Evolutionary conservation across 1,140 invertebrate genomes (phyloP).

Genomic region (Drosophila subpulchrella): DNA sequence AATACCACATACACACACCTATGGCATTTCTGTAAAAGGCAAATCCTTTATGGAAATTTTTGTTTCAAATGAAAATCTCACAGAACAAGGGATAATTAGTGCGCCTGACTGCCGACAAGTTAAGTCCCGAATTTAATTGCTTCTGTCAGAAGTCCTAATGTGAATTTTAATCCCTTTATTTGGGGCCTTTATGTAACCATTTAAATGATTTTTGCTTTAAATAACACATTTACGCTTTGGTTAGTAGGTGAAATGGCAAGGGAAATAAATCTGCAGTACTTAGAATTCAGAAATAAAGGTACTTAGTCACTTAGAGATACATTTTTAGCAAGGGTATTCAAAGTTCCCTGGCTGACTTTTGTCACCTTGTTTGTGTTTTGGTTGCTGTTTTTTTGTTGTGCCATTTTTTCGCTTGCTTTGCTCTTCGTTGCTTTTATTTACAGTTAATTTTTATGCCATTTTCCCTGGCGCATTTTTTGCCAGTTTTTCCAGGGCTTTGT

Average conservation of each 20-base stretch:
- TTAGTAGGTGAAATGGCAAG: too few species aligned
- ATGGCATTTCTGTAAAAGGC: neutral
- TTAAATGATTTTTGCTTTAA: neutral
- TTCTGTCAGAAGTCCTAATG: neutral
- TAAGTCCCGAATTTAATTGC: slow-evolving; percentile 1
- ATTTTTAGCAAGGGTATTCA: neutral
- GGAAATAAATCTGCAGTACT: too few species aligned
- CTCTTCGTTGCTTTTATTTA: slow-evolving; percentile 54
- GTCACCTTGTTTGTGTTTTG: slow-evolving; percentile 18
- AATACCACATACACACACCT: too few species aligned
- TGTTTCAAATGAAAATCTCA: neutral
- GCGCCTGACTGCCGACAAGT: neutral
- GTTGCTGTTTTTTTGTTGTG: slow-evolving; percentile 11
- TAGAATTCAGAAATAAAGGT: neutral
- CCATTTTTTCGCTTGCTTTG: slow-evolving; percentile 25
- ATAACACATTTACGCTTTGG: neutral
- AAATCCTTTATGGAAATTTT: neutral
- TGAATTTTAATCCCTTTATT: neutral
- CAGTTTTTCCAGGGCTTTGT: slow-evolving; percentile 8
- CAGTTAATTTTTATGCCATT: slow-evolving; percentile 57
- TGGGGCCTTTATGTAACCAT: neutral
- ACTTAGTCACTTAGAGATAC: neutral
- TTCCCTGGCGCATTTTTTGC: slow-evolving; percentile 6
- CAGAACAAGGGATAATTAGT: neutral
- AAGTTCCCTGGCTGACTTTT: neutral